phyloP scores from a whole-genome alignment of 1,140 invertebrate genomes.

The Caenorhabditis inopinata region DNA sequence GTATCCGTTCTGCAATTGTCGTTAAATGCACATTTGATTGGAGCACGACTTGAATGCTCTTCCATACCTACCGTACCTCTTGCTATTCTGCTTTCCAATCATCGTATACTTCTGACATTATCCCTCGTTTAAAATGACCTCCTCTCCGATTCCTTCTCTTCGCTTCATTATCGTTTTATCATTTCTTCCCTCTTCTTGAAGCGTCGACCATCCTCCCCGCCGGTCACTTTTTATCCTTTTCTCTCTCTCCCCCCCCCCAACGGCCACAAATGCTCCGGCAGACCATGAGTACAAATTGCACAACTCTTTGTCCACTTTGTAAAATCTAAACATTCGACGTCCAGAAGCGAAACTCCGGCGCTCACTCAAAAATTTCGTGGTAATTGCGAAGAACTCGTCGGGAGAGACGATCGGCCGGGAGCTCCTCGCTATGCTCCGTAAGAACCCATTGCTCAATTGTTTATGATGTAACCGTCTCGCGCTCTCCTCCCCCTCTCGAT shows the following conservation, averaged over 20 bases:
- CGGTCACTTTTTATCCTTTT: constrained; percentile 14
- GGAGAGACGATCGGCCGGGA: not conserved
- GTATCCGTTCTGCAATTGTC: too few species aligned
- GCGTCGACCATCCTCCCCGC: too few species aligned
- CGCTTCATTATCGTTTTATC: too few species aligned
- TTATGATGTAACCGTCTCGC: constrained; percentile 29
- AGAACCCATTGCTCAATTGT: constrained; percentile 25
- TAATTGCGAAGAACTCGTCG: constrained; percentile 27
- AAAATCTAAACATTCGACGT: constrained; percentile 9
- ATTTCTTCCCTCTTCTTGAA: too few species aligned
- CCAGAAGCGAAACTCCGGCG: not conserved
- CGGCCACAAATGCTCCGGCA: too few species aligned
- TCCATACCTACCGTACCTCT: too few species aligned
- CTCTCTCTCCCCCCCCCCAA: not conserved
- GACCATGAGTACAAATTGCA: constrained; percentile 1
- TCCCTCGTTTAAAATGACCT: too few species aligned
- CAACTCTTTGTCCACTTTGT: not conserved
- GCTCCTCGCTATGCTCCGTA: not conserved
- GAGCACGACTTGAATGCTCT: too few species aligned
- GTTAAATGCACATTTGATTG: too few species aligned
- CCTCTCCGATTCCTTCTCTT: too few species aligned
- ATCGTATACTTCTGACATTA: too few species aligned
- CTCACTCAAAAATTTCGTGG: not conserved
- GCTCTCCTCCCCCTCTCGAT: not conserved
- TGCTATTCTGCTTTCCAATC: too few species aligned